These are phyloP conservation scores for Pemphredon lugubris DNA, from an alignment of 2,888 invertebrate genomes.

Conservation along the genomic window DNA sequence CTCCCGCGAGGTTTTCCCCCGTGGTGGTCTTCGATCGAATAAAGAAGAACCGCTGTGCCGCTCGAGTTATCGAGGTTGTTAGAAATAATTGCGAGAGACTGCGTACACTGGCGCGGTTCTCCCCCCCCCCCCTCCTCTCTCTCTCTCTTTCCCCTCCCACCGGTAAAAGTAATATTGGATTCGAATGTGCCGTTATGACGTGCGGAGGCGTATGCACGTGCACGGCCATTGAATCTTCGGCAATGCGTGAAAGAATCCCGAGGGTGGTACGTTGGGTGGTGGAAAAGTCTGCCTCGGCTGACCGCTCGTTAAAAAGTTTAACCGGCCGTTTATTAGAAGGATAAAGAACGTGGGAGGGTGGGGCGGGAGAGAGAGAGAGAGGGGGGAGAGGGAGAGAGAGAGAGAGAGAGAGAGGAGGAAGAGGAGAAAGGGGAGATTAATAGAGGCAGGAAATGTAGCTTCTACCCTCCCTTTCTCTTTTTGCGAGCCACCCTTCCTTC, in stretches of 20 bases:
- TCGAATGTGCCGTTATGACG: constrained; percentile 42
- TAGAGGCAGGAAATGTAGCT: constrained; percentile 53
- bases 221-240: constrained; percentile 47
- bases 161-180: constrained; percentile 32
- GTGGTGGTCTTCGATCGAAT: not conserved
- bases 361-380: not conserved
- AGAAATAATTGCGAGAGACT: constrained; percentile 69
- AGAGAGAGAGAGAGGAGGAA: constrained; percentile 5
- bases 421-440: constrained; percentile 11
- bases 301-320: constrained; percentile 78
- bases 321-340: constrained; percentile 71
- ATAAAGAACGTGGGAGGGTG: constrained; percentile 22
- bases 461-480: constrained; percentile 31
- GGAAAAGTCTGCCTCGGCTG: constrained; percentile 64
- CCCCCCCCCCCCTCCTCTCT: not conserved
- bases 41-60: constrained; percentile 8
- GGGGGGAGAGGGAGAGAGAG: not conserved
- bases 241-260: constrained; percentile 63
- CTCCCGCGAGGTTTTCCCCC: not conserved
- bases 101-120: not conserved
- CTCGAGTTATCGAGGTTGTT: constrained; percentile 67
- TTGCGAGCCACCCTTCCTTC: constrained; percentile 3
- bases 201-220: constrained; percentile 58
- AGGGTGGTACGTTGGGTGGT: constrained; percentile 45
- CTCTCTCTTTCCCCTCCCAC: not conserved